These are phyloP conservation scores for Limnephilus marmoratus DNA, from an alignment of 2,888 invertebrate species.

Conservation along the genomic window DNA sequence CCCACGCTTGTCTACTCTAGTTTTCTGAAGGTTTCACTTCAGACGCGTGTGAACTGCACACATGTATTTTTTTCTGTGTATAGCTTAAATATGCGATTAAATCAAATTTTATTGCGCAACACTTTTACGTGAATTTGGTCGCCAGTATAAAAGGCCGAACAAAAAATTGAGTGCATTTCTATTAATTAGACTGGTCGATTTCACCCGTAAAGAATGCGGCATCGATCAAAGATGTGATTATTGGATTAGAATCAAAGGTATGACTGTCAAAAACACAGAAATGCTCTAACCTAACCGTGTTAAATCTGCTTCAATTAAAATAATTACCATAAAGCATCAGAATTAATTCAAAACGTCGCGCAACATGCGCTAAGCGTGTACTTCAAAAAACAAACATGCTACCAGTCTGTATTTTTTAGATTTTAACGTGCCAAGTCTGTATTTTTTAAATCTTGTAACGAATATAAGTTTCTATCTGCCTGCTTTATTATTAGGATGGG, in stretches of 20 bases:
- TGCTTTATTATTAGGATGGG: neutral
- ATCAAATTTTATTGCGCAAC: too few relatives aligned
- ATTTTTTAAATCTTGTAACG: neutral
- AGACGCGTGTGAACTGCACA: too few relatives aligned
- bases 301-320: neutral
- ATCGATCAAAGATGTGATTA: neutral
- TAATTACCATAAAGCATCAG: conserved; percentile 18
- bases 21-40: too few relatives aligned
- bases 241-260: neutral
- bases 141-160: too few relatives aligned
- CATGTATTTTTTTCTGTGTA: too few relatives aligned
- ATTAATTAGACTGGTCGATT: neutral
- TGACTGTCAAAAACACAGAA: neutral
- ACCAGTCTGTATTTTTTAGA: neutral
- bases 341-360: neutral
- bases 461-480: neutral
- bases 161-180: neutral
- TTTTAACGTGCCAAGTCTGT: neutral
- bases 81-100: too few relatives aligned
- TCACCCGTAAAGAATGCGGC: neutral
- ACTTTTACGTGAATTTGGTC: too few relatives aligned
- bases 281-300: neutral
- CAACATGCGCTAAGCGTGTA: conserved; percentile 28
- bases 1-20: too few relatives aligned
- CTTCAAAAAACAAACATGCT: neutral